These are phyloP conservation scores for Agapornis roseicollis DNA, from an alignment of 2,113 vertebrate species.

Conservation along the genomic window DNA sequence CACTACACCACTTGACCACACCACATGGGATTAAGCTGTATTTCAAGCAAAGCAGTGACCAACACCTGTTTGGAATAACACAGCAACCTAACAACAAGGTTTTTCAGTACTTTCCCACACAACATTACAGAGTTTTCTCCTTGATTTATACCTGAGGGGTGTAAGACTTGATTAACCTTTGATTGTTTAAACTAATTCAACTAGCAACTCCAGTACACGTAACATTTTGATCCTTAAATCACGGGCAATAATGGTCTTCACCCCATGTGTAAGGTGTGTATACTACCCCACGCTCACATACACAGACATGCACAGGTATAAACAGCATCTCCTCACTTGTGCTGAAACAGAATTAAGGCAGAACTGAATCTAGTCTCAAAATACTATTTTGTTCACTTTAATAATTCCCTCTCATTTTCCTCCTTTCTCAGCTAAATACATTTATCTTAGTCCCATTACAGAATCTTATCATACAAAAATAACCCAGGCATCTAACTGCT, in stretches of 20 bases:
- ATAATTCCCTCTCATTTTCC: neutral
- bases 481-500: neutral
- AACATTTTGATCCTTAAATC: neutral
- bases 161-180: neutral
- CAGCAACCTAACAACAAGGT: neutral
- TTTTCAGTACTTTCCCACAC: neutral
- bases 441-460: neutral
- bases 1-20: neutral
- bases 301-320: fast-evolving
- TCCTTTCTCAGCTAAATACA: neutral
- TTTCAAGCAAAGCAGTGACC: neutral
- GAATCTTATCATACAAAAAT: neutral
- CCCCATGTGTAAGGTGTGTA: no score
- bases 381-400: neutral
- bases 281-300: fast-evolving
- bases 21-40: neutral
- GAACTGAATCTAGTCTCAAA: neutral
- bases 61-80: neutral
- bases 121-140: neutral
- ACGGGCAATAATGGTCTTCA: neutral
- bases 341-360: neutral
- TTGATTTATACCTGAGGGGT: neutral
- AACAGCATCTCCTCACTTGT: neutral
- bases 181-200: neutral
- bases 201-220: neutral